A percentile compares a stretch with the other conserved stretches of the same genome.
phyloP scores from a whole-genome alignment of 2,888 invertebrate species.

The Magallana nippona region DNA sequence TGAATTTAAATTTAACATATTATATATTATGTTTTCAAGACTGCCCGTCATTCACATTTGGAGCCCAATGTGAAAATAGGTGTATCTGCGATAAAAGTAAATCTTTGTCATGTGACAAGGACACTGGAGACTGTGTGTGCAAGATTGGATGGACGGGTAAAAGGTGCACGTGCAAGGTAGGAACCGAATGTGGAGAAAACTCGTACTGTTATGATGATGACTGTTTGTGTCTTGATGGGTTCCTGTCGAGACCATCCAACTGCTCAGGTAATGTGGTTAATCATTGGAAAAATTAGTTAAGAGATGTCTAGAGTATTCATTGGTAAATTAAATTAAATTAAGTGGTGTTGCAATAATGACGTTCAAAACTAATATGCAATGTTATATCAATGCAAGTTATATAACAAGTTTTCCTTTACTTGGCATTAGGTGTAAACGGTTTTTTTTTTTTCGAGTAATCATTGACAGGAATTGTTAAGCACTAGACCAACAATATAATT shows the following conservation, averaged over 20 bases:
- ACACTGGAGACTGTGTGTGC: slow-evolving; percentile 30
- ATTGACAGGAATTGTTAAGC: no score
- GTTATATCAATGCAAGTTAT: no score
- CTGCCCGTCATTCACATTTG: slow-evolving; percentile 14
- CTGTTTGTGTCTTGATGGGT: slow-evolving; percentile 19
- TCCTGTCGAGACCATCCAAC: neutral
- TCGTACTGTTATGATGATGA: slow-evolving; percentile 2
- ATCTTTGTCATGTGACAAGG: slow-evolving; percentile 34
- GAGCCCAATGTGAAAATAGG: slow-evolving; percentile 1
- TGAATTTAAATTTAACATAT: no score
- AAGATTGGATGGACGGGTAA: slow-evolving; percentile 21
- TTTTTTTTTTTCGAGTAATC: no score
- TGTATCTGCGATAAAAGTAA: slow-evolving; percentile 34
- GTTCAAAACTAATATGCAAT: no score
- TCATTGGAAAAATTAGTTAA: neutral
- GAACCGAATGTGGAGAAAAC: neutral
- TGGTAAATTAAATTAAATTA: no score
- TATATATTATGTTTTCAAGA: neutral
- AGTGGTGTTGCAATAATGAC: no score
- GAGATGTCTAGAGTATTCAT: no score
- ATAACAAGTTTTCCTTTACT: no score
- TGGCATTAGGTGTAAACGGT: no score
- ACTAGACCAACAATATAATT: no score
- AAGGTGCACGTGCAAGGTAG: neutral
- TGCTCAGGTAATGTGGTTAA: slow-evolving; percentile 16